These are phyloP conservation scores for Anthopleura sola DNA, from an alignment of 64 coral and sea anemone species.

Conservation along the genomic window DNA sequence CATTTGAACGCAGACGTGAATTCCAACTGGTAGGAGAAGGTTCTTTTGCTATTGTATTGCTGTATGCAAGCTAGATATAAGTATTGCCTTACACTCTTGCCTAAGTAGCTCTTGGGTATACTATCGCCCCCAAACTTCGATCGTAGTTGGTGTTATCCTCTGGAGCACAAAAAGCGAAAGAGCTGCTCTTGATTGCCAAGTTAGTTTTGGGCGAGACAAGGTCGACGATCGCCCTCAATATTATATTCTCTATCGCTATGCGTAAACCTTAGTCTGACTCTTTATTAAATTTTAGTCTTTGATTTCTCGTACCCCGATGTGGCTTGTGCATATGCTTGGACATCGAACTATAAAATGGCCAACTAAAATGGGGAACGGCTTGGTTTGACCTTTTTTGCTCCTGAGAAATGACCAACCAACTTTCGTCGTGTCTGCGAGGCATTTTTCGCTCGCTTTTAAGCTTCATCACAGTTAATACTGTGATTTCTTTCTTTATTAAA, in stretches of 20 bases:
- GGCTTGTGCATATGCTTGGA: background rate
- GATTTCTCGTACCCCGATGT: background rate
- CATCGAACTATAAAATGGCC: background rate
- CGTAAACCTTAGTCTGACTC: background rate
- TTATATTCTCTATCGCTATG: background rate
- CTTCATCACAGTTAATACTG: background rate
- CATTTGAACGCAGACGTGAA: slow-evolving; percentile 95
- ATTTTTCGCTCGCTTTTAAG: background rate
- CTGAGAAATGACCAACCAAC: background rate
- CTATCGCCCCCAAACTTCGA: background rate
- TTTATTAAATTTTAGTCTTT: background rate
- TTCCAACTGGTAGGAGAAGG: slow-evolving; percentile 89
- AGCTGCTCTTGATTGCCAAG: slow-evolving; percentile 2
- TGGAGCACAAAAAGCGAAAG: background rate
- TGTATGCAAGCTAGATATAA: background rate
- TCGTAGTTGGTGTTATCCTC: background rate
- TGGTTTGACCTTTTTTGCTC: background rate
- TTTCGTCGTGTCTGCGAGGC: background rate
- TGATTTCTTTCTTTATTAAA: slow-evolving; percentile 16
- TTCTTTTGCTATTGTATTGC: slow-evolving; percentile 1
- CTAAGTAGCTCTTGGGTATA: slow-evolving; percentile 15
- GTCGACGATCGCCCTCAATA: background rate
- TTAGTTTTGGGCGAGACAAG: background rate
- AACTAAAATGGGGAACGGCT: slow-evolving; percentile 4
- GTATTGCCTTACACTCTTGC: background rate